phyloP scores from a whole-genome alignment of 2,888 invertebrate genomes.

The Andrena fulva region DNA sequence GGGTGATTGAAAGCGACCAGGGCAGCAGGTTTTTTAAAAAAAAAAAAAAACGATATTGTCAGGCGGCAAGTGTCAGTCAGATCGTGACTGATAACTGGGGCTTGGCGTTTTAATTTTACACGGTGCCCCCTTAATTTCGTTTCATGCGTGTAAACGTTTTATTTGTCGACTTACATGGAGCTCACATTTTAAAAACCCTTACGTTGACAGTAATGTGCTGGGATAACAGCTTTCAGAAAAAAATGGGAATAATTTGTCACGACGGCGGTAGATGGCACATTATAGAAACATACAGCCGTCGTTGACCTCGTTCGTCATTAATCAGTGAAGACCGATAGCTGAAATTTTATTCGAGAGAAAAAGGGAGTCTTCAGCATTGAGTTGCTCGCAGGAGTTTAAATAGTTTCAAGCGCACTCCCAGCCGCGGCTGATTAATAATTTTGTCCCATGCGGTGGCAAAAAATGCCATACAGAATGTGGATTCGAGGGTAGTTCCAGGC shows the following conservation, averaged over 20 bases:
- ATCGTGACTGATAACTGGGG: conserved; percentile 21
- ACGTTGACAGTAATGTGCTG: neutral
- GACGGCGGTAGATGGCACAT: neutral
- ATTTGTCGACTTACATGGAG: neutral
- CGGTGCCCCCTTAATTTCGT: neutral
- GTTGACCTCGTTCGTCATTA: neutral
- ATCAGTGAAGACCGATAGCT: neutral
- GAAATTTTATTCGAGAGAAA: neutral
- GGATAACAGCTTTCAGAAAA: neutral
- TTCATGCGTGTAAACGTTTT: neutral
- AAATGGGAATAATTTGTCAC: neutral
- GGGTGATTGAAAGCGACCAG: neutral
- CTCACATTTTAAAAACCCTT: neutral
- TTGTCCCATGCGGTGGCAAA: conserved; percentile 58
- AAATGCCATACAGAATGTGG: conserved; percentile 61
- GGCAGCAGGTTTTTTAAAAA: neutral
- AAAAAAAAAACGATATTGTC: neutral
- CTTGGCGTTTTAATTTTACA: neutral
- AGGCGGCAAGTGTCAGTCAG: neutral
- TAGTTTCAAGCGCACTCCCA: conserved; percentile 1
- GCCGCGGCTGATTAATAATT: conserved; percentile 51
- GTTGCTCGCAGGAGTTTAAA: conserved; percentile 4
- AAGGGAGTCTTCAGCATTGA: neutral
- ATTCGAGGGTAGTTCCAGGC: conserved; percentile 77
- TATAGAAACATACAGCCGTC: neutral